A percentile compares a stretch with the other conserved stretches of the same genome.
These are phyloP conservation scores for Drosophila ananassae DNA, from an alignment of 1,140 invertebrate genomes.

Conservation along the genomic window DNA sequence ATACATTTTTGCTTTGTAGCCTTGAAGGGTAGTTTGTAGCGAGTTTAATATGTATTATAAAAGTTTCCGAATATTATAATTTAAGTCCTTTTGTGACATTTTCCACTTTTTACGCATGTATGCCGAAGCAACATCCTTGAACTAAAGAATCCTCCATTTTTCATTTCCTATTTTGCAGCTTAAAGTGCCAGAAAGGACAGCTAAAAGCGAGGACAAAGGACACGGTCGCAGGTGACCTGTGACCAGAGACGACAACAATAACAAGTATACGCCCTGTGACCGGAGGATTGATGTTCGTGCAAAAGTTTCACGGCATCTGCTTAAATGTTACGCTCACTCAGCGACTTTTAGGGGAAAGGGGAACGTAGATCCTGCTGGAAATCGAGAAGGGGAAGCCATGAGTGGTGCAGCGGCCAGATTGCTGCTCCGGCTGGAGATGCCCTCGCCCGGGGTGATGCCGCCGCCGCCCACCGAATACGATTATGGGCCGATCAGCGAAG, in stretches of 20 bases:
- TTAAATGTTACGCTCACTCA: constrained; percentile 39
- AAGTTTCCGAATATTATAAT: neutral
- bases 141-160: constrained; percentile 69
- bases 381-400: constrained; percentile 20
- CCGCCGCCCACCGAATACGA: constrained; percentile 56
- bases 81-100: neutral
- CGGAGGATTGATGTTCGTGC: constrained; percentile 56
- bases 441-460: constrained; percentile 51
- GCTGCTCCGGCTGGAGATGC: constrained; percentile 53
- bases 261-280: constrained; percentile 24
- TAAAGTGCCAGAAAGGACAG: constrained; percentile 66
- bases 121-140: constrained; percentile 22
- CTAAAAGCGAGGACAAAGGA: constrained; percentile 30
- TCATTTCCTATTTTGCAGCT: constrained; percentile 78
- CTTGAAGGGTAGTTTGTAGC: too few species aligned
- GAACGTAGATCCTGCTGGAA: neutral
- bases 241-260: constrained; percentile 9
- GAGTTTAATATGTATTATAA: too few species aligned
- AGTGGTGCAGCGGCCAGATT: constrained; percentile 38
- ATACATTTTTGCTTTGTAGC: too few species aligned
- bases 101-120: constrained; percentile 6
- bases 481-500: constrained; percentile 50
- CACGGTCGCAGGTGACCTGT: constrained; percentile 17
- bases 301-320: constrained; percentile 47
- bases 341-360: neutral